These are phyloP conservation scores for Eupithecia exiguata DNA, from an alignment of 2,888 invertebrate genomes.

Conservation along the genomic window DNA sequence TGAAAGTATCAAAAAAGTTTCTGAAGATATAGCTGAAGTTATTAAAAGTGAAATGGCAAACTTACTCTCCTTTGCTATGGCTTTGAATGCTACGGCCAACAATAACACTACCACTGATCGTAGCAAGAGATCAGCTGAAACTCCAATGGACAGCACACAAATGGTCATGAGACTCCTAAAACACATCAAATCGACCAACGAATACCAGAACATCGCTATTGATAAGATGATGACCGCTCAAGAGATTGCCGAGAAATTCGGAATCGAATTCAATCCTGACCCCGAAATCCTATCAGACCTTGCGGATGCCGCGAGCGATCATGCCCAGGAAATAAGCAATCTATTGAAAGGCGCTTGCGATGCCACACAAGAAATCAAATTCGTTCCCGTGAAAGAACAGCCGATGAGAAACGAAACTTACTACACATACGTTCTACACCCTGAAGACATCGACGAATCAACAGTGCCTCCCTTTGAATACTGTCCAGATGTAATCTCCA, in stretches of 20 bases:
- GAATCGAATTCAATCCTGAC: constrained; percentile 73
- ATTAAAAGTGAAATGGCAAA: constrained; percentile 71
- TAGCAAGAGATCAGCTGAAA: constrained; percentile 66
- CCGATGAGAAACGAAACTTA: constrained; percentile 50
- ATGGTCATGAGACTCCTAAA: constrained; percentile 69
- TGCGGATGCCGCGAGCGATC: constrained; percentile 69
- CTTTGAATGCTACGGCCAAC: constrained; percentile 28
- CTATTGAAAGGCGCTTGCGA: constrained; percentile 65
- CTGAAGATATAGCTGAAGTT: constrained; percentile 63
- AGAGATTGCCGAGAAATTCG: constrained; percentile 78
- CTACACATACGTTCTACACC: constrained; percentile 49
- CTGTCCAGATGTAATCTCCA: constrained; percentile 35
- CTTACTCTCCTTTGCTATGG: constrained; percentile 62
- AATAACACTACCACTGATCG: constrained; percentile 57
- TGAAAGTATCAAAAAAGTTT: constrained; percentile 69
- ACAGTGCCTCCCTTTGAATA: constrained; percentile 42
- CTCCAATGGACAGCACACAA: constrained; percentile 71
- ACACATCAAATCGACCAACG: constrained; percentile 75
- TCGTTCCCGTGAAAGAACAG: constrained; percentile 46
- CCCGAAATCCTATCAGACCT: constrained; percentile 71
- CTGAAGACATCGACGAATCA: constrained; percentile 46
- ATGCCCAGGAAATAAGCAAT: constrained; percentile 67
- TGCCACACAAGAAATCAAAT: constrained; percentile 48
- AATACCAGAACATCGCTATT: constrained; percentile 77
- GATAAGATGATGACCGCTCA: constrained; percentile 81